Conservation (phyloP, 2,113 vertebrate genomes). For the Archilochus colubris region DNA sequence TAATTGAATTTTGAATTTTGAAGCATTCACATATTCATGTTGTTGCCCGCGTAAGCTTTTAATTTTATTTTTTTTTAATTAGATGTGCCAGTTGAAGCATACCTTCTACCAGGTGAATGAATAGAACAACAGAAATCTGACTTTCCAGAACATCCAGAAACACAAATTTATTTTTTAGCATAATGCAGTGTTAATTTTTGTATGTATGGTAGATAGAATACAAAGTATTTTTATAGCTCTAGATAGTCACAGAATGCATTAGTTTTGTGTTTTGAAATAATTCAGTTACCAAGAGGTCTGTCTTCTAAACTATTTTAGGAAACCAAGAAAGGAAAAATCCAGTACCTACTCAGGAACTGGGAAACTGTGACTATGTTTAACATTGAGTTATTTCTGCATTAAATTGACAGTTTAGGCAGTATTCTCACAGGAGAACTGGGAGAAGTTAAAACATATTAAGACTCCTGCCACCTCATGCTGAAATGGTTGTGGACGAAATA, state of each 20-base stretch:
- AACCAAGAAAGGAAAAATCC: not conserved
- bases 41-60: not conserved
- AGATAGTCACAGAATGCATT: not conserved
- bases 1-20: conserved; percentile 22
- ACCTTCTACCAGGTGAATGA: not conserved
- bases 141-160: not conserved
- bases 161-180: not conserved
- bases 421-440: not conserved
- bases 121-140: not conserved
- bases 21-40: not conserved
- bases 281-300: not conserved
- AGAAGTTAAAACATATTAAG: not conserved
- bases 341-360: not conserved
- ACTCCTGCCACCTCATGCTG: not conserved
- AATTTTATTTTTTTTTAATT: not conserved
- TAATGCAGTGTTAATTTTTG: not conserved
- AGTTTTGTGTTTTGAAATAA: conserved; percentile 6
- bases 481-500: not conserved
- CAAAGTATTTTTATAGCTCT: not conserved
- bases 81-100: not conserved
- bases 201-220: not conserved
- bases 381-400: not conserved
- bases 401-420: not conserved
- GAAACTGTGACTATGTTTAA: not conserved
- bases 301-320: not conserved